phyloP scores from a whole-genome alignment of 2,888 invertebrate species.

The Diarsia brunnea region DNA sequence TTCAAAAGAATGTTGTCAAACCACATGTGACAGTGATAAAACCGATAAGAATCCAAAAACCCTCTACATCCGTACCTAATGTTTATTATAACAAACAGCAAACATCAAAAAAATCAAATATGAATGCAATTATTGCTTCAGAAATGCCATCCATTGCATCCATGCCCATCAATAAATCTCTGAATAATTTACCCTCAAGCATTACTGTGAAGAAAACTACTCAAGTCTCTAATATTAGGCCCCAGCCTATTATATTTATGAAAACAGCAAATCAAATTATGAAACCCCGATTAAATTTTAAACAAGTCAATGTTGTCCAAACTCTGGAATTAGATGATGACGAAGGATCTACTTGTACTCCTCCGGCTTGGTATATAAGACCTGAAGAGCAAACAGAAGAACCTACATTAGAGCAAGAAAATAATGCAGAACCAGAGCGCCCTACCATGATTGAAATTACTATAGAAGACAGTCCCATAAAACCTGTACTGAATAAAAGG shows the following conservation, averaged over 20 bases:
- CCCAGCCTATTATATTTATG: constrained; percentile 55
- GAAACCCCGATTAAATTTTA: not conserved
- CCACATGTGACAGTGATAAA: constrained; percentile 42
- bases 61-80: constrained; percentile 61
- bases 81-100: constrained; percentile 59
- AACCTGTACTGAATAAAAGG: constrained; percentile 73
- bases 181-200: constrained; percentile 78
- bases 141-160: constrained; percentile 59
- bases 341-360: constrained; percentile 67
- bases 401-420: constrained; percentile 72
- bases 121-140: constrained; percentile 42
- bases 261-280: constrained; percentile 43
- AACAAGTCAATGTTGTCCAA: constrained; percentile 66
- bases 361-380: constrained; percentile 85
- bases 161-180: constrained; percentile 62
- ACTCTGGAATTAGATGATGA: constrained; percentile 87
- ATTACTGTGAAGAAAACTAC: constrained; percentile 79
- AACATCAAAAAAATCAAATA: constrained; percentile 39
- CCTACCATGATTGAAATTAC: constrained; percentile 82
- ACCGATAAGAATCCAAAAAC: constrained; percentile 42
- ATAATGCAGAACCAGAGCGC: constrained; percentile 82
- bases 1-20: constrained; percentile 49
- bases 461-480: constrained; percentile 87
- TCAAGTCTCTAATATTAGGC: constrained; percentile 10
- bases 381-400: constrained; percentile 79